Evolutionary conservation across 1,140 invertebrate species (phyloP).

Genomic region (Eriosoma lanigerum): DNA sequence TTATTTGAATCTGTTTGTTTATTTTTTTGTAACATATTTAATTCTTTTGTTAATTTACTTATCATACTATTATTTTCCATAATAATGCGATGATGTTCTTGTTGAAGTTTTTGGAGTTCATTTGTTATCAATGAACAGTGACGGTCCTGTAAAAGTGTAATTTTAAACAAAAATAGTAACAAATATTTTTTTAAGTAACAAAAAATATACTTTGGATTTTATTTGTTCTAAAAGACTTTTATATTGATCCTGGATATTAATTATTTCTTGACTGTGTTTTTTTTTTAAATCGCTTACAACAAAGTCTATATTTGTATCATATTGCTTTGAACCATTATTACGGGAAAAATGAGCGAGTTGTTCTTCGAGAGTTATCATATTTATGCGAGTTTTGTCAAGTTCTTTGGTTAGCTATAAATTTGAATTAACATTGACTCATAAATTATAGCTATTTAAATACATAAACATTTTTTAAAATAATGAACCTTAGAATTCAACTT

Average conservation of each 20-base stretch:
- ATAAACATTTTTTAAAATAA: background rate
- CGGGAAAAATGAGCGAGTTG: conserved; percentile 16
- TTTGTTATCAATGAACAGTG: conserved; percentile 32
- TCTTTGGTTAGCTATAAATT: conserved; percentile 28
- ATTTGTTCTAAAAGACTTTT: conserved; percentile 30
- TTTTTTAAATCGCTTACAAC: conserved; percentile 39
- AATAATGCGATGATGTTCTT: conserved; percentile 23
- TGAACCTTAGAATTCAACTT: conserved; percentile 5
- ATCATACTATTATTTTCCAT: conserved; percentile 32
- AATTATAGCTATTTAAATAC: too few species aligned
- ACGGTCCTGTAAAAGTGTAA: conserved; percentile 16
- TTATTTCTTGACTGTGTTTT: conserved; percentile 36
- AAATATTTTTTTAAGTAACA: background rate
- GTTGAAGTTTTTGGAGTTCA: conserved; percentile 26
- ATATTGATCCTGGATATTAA: conserved; percentile 28
- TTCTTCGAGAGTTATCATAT: conserved; percentile 44
- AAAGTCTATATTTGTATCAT: conserved; percentile 38
- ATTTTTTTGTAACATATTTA: background rate
- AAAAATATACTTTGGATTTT: conserved; percentile 19
- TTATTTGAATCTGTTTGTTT: background rate
- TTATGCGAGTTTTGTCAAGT: conserved; percentile 17
- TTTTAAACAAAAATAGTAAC: background rate
- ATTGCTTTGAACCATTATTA: conserved; percentile 35
- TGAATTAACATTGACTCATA: background rate
- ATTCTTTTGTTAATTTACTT: conserved; percentile 14